Evolutionary conservation across 1,140 invertebrate species (phyloP).

Genomic region (Paralvinella palmiformis): DNA sequence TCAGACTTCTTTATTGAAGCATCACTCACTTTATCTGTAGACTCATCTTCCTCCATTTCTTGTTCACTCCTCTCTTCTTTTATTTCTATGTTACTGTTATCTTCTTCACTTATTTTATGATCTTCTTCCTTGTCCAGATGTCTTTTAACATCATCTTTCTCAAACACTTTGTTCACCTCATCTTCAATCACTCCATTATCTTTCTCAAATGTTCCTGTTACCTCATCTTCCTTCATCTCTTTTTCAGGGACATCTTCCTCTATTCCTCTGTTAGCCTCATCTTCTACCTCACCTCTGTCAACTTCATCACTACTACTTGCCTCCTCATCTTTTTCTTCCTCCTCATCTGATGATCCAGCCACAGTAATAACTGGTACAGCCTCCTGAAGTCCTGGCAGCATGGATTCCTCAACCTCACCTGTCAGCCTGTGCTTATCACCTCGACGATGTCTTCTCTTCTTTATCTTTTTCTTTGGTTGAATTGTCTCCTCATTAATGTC

Average conservation of each 20-base stretch:
- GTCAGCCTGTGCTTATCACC: too few species aligned
- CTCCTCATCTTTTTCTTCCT: conserved; percentile 5
- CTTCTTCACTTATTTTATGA: too few species aligned
- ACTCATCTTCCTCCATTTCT: too few species aligned
- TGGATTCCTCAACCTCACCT: background rate
- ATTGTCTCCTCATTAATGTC: background rate
- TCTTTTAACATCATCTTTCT: background rate
- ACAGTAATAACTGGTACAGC: background rate
- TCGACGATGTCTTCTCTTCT: too few species aligned
- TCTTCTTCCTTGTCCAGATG: background rate
- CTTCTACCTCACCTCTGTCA: conserved; percentile 32
- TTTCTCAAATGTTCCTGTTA: conserved; percentile 11
- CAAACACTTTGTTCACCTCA: background rate
- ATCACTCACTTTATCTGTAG: too few species aligned
- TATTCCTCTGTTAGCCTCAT: conserved; percentile 44
- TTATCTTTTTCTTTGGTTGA: too few species aligned
- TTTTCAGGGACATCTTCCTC: conserved; percentile 15
- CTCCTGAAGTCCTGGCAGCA: background rate
- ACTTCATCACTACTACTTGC: conserved; percentile 30
- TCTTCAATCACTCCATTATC: background rate
- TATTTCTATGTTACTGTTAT: too few species aligned
- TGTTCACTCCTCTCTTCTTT: too few species aligned
- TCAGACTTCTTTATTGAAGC: too few species aligned
- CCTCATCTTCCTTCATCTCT: conserved; percentile 7
- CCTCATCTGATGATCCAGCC: background rate